Conservation (phyloP, 2,113 vertebrate genomes). For the Edolisoma coerulescens region DNA sequence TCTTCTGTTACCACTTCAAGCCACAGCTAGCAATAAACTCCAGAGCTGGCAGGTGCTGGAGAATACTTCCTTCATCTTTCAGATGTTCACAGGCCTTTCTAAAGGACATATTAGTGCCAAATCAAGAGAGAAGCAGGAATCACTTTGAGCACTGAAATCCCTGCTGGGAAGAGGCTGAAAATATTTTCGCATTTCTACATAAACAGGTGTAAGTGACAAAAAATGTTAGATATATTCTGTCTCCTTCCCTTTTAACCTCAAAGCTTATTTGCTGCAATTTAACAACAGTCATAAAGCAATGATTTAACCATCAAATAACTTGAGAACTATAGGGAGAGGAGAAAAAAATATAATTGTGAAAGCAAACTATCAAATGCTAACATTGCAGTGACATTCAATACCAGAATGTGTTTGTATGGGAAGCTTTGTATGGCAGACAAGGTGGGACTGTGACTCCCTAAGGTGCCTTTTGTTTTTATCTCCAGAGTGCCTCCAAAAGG, state of each 20-base stretch:
- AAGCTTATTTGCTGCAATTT: background rate
- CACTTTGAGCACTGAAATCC: background rate
- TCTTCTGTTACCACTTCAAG: background rate
- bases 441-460: background rate
- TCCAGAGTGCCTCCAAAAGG: background rate
- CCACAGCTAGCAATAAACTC: background rate
- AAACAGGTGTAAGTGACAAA: background rate
- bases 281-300: background rate
- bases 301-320: background rate
- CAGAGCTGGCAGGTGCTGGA: background rate
- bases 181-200: background rate
- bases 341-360: background rate
- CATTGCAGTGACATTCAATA: background rate
- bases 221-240: background rate
- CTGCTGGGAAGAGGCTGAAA: background rate
- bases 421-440: background rate
- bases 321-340: background rate
- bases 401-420: rapidly evolving
- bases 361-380: background rate
- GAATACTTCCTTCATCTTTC: background rate
- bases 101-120: background rate
- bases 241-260: background rate
- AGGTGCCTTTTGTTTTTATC: background rate
- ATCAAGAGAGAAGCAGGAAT: background rate
- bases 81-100: background rate